Evolutionary conservation across 1,140 invertebrate genomes (phyloP), one percentile per base, ranked within the genome.

Genomic region (Psix sp.): DNA sequence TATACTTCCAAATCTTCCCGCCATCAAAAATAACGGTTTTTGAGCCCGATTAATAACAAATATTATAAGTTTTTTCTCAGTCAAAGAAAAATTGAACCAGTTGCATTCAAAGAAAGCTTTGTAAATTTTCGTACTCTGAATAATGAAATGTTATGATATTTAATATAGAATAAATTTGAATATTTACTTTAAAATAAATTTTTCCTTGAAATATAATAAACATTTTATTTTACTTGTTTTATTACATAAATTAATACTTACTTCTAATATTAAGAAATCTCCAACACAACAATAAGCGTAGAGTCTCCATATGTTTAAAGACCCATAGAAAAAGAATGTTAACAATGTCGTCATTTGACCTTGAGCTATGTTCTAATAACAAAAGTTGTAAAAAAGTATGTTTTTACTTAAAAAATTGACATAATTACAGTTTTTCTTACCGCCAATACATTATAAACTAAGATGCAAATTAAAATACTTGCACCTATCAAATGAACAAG

Each of bases 311-410:
- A 73, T 59, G 51, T 73, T 76, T 11, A 76, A 21, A 59, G 40
- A 72, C 6, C 74, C 74, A 33, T 62, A 76, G 7, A 63, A 42
- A 16, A 76, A 76, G 54, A 76, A 76, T 43, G 68, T 67, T 24
- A 68, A 6, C 20, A 76, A 73, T 11, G 51, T 57, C 20, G 68
- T 73, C n/a, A 40, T 68, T 20, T 76, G 62, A 26, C 68, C 63
- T 15, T 11, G 10, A 1, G 62, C 18, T 10, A 54, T 54, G 36
- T 42, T 54, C 51, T 54, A 46, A 11, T 20, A 29, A 13, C 3
- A n/a, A n/a, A n/a, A n/a, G n/a, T n/a, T n/a, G n/a, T n/a, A n/a
- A n/a, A n/a, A n/a, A n/a, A n/a, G n/a, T n/a, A n/a, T n/a, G n/a
- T n/a, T n/a, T n/a, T n/a, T n/a, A n/a, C n/a, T n/a, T n/a, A n/a